Evolutionary conservation across 2,113 vertebrate species (phyloP).

Genomic region (Morone chrysops): DNA sequence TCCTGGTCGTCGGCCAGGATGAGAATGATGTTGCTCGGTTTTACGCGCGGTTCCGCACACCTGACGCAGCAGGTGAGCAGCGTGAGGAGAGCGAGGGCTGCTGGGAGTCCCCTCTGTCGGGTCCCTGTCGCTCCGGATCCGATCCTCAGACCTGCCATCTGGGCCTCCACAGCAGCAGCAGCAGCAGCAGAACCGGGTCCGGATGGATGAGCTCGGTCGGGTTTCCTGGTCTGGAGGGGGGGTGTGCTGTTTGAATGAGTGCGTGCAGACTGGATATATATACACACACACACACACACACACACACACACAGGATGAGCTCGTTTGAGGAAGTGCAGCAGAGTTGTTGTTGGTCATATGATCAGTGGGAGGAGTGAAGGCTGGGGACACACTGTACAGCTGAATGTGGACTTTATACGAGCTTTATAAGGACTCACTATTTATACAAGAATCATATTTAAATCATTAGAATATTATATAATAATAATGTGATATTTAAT

Average conservation of each 20-base stretch:
- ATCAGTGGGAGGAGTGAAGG: conserved; percentile 50
- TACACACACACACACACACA: fast-evolving
- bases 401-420: no score
- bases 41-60: conserved; percentile 55
- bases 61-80: conserved; percentile 79
- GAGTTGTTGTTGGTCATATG: conserved; percentile 57
- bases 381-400: conserved; percentile 11
- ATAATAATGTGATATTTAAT: no score
- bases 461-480: no score
- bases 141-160: conserved; percentile 64
- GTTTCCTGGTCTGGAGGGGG: not conserved
- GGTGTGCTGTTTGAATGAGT: not conserved
- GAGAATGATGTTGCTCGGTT: conserved; percentile 82
- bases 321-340: conserved; percentile 70
- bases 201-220: not conserved
- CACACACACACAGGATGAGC: not conserved
- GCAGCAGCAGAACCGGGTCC: not conserved
- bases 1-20: conserved; percentile 88
- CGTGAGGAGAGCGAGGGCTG: not conserved
- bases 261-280: conserved; percentile 1
- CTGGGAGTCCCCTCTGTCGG: not conserved
- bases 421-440: no score
- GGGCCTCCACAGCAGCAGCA: conserved; percentile 6
- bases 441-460: no score
- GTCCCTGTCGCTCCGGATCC: not conserved